phyloP scores from a whole-genome alignment of 2,888 invertebrate genomes.

The Xylocampa areola region DNA sequence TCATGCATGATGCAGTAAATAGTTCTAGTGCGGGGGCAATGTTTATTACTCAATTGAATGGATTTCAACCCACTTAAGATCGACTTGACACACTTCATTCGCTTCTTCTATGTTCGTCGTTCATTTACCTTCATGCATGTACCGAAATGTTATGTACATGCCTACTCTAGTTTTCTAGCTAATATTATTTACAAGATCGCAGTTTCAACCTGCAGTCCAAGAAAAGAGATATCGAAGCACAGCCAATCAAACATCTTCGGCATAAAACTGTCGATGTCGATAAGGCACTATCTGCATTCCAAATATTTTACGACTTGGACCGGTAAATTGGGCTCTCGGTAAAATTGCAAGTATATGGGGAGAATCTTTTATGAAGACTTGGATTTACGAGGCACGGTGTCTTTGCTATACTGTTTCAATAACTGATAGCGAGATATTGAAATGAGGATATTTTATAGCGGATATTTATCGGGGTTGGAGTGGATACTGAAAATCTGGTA shows the following conservation, averaged over 20 bases:
- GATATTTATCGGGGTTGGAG: constrained; percentile 9
- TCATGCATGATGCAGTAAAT: too few species aligned
- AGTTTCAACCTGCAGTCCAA: neutral
- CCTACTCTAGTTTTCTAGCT: too few species aligned
- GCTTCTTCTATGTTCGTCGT: too few species aligned
- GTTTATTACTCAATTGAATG: too few species aligned
- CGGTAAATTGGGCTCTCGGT: constrained; percentile 53
- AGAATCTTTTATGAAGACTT: constrained; percentile 54
- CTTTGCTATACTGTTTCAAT: constrained; percentile 54
- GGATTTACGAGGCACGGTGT: constrained; percentile 57
- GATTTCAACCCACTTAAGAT: too few species aligned
- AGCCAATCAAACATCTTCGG: constrained; percentile 9
- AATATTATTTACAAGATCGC: too few species aligned
- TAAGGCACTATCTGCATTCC: constrained; percentile 52
- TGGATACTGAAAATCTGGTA: neutral
- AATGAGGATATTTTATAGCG: constrained; percentile 40
- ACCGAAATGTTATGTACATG: too few species aligned
- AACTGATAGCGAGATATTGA: constrained; percentile 52
- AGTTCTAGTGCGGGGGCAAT: too few species aligned
- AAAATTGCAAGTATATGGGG: constrained; percentile 53
- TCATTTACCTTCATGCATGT: too few species aligned
- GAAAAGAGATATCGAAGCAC: neutral
- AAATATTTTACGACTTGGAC: constrained; percentile 62
- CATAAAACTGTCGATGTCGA: constrained; percentile 45
- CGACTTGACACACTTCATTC: too few species aligned